These are phyloP conservation scores for Molorchus minor DNA, from an alignment of 2,888 invertebrate genomes.

Conservation along the genomic window DNA sequence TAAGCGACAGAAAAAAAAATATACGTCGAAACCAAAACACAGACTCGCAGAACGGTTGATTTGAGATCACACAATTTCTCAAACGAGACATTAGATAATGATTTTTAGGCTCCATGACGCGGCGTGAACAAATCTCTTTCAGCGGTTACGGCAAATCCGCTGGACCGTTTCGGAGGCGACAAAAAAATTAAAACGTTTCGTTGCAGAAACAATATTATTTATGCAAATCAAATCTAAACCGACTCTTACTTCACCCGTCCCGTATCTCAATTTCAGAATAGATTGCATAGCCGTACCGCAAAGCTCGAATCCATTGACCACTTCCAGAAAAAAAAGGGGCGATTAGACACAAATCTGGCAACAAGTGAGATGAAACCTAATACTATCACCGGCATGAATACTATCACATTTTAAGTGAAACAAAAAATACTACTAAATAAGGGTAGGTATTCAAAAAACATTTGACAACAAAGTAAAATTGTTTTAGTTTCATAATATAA, in stretches of 20 bases:
- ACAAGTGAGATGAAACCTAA: too few relatives aligned
- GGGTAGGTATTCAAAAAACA: too few relatives aligned
- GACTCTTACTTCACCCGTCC: background rate
- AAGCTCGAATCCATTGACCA: background rate
- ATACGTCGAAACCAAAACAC: background rate
- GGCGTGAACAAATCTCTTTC: background rate
- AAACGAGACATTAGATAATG: constrained; percentile 14
- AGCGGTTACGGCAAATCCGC: background rate
- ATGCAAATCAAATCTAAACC: constrained; percentile 11
- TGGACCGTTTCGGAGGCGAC: constrained; percentile 5
- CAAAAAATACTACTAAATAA: too few relatives aligned
- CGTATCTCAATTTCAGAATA: background rate
- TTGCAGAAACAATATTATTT: background rate
- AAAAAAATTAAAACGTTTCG: constrained; percentile 1
- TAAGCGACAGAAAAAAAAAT: background rate
- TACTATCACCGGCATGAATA: too few relatives aligned
- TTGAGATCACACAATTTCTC: constrained; percentile 34
- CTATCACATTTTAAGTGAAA: too few relatives aligned
- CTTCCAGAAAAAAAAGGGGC: too few relatives aligned
- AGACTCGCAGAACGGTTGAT: constrained; percentile 13
- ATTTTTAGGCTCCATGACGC: constrained; percentile 2
- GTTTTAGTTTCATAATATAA: too few relatives aligned
- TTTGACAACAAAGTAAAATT: too few relatives aligned
- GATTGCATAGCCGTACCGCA: background rate
- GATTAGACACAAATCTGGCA: too few relatives aligned